phyloP scores from a whole-genome alignment of 35 echinoderm and acorn worm species.

The Anneissia japonica region DNA sequence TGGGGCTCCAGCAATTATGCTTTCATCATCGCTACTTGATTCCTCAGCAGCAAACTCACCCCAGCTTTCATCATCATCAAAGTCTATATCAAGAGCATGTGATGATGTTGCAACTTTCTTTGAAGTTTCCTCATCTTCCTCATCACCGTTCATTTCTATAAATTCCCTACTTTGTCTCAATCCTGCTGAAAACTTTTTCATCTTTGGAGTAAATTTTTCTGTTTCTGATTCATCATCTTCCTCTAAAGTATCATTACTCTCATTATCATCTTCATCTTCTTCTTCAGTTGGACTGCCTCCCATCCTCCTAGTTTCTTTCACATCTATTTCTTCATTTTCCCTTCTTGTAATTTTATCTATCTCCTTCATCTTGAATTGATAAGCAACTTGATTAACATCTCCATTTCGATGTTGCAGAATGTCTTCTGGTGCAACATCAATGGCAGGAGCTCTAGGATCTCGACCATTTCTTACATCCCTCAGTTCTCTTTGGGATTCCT shows the following conservation, averaged over 20 bases:
- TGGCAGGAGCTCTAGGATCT: background rate
- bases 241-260: background rate
- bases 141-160: background rate
- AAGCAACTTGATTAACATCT: background rate
- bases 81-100: conserved; percentile 46
- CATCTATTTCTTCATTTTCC: background rate
- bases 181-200: background rate
- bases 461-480: background rate
- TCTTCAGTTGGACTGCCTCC: background rate
- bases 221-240: background rate
- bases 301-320: background rate
- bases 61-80: conserved; percentile 98
- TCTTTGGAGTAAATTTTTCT: background rate
- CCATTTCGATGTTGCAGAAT: background rate
- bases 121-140: background rate
- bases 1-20: conserved; percentile 40
- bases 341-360: background rate
- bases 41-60: conserved; percentile 64
- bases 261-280: background rate
- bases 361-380: background rate
- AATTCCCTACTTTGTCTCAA: background rate
- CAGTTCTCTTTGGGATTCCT: background rate
- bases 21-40: conserved; percentile 84
- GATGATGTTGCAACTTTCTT: conserved; percentile 14
- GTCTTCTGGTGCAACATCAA: background rate